phyloP scores from a whole-genome alignment of 2,888 invertebrate species.

The Strigamia transsilvanica region DNA sequence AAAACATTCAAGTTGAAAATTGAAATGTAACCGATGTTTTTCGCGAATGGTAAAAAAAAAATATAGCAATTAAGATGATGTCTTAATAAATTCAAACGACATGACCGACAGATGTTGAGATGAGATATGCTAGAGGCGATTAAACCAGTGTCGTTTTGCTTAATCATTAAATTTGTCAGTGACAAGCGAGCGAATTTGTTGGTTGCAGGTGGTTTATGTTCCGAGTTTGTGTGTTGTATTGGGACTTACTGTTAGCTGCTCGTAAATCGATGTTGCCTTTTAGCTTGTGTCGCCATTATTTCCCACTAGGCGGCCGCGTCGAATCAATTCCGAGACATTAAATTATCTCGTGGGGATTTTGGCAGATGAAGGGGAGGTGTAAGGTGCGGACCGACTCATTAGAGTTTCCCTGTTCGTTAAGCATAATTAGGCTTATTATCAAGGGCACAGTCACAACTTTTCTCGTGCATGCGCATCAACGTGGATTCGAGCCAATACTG shows the following conservation, averaged over 20 bases:
- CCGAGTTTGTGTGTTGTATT: constrained; percentile 40
- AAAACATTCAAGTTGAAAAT: too few species aligned
- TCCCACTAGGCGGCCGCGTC: constrained; percentile 42
- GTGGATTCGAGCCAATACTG: neutral
- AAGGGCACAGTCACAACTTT: constrained; percentile 36
- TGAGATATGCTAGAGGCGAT: constrained; percentile 27
- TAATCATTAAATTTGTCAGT: constrained; percentile 40
- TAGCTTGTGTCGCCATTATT: constrained; percentile 44
- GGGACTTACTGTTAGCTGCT: constrained; percentile 44
- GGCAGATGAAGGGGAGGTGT: constrained; percentile 40
- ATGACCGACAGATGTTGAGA: constrained; percentile 10
- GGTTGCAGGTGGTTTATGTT: constrained; percentile 41
- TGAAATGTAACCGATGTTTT: too few species aligned
- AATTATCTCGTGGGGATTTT: constrained; percentile 44
- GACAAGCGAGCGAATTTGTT: constrained; percentile 25
- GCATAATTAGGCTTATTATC: constrained; percentile 42
- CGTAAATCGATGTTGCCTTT: constrained; percentile 44
- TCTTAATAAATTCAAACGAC: too few species aligned
- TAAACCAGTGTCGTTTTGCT: constrained; percentile 30
- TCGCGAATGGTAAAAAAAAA: too few species aligned
- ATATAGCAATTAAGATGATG: neutral
- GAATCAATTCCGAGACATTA: constrained; percentile 38
- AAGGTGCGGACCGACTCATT: constrained; percentile 44
- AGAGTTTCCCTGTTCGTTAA: constrained; percentile 36
- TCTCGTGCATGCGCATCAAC: constrained; percentile 18